phyloP scores from a whole-genome alignment of 2,888 invertebrate species.

The Archaeoteleia sp. region DNA sequence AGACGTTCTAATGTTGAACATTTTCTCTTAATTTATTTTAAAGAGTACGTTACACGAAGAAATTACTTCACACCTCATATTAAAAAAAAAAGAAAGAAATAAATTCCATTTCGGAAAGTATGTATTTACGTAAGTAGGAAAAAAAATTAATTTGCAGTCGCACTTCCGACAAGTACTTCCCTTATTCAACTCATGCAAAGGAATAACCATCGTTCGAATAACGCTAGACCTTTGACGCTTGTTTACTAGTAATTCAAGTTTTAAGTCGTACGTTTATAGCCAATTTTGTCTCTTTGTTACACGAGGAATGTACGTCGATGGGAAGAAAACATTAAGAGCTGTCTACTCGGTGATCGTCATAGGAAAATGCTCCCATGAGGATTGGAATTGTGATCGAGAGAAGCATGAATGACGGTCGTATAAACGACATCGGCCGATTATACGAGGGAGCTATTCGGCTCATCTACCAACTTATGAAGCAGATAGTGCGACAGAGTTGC shows the following conservation, averaged over 20 bases:
- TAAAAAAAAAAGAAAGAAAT: too few relatives aligned
- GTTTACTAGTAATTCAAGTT: slow-evolving; percentile 16
- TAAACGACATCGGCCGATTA: slow-evolving; percentile 52
- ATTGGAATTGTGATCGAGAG: slow-evolving; percentile 53
- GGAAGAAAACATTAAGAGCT: slow-evolving; percentile 66
- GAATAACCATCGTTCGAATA: too few relatives aligned
- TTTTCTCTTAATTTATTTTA: too few relatives aligned
- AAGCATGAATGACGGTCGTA: slow-evolving; percentile 38
- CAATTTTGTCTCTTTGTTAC: slow-evolving; percentile 7
- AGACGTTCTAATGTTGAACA: too few relatives aligned
- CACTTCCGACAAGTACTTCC: too few relatives aligned
- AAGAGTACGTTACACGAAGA: too few relatives aligned
- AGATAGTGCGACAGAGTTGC: slow-evolving; percentile 64
- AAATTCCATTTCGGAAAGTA: too few relatives aligned
- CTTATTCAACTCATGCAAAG: too few relatives aligned
- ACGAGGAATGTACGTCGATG: slow-evolving; percentile 13
- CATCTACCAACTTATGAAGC: slow-evolving; percentile 72
- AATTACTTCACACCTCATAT: too few relatives aligned
- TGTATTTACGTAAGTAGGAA: too few relatives aligned
- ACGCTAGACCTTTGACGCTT: too few relatives aligned
- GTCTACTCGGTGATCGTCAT: slow-evolving; percentile 60
- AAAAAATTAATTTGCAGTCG: too few relatives aligned
- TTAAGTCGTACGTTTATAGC: slow-evolving; percentile 3
- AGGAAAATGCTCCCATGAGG: slow-evolving; percentile 64
- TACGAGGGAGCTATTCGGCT: slow-evolving; percentile 65